Conservation (phyloP, 2,113 vertebrate species). For the Gymnarchus niloticus region DNA sequence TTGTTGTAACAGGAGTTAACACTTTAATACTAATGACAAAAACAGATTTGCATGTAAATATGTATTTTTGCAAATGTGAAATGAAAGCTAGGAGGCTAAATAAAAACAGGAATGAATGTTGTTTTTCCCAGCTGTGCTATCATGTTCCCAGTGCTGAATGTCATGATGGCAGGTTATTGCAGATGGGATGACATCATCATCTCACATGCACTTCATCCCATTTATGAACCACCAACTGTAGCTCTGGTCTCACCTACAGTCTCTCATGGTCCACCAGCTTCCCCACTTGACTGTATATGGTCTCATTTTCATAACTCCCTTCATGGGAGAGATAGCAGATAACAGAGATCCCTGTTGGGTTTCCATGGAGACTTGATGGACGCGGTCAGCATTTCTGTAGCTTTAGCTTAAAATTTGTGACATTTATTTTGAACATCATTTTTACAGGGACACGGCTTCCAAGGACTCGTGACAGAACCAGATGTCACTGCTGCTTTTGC, state of each 20-base stretch:
- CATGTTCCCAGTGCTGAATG: neutral
- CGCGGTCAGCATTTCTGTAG: slow-evolving; percentile 56
- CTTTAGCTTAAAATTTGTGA: slow-evolving; percentile 52
- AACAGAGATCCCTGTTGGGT: slow-evolving; percentile 30
- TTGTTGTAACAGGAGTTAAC: too few species aligned
- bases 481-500: slow-evolving; percentile 46
- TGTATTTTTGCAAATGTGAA: neutral
- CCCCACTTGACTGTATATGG: neutral
- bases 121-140: neutral
- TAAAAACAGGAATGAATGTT: neutral
- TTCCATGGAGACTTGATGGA: slow-evolving; percentile 43
- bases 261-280: neutral
- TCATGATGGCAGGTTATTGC: neutral
- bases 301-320: neutral
- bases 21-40: too few species aligned
- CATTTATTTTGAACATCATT: slow-evolving; percentile 54
- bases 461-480: slow-evolving; percentile 53
- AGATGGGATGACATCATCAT: neutral
- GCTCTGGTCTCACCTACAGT: neutral
- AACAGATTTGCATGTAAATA: too few species aligned
- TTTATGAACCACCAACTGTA: neutral
- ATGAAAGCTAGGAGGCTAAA: neutral
- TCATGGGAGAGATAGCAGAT: slow-evolving; percentile 16
- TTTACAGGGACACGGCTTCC: slow-evolving; percentile 42
- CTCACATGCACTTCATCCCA: neutral